Conservation (phyloP, 2,113 vertebrate genomes). For the Pituophis catenifer region DNA sequence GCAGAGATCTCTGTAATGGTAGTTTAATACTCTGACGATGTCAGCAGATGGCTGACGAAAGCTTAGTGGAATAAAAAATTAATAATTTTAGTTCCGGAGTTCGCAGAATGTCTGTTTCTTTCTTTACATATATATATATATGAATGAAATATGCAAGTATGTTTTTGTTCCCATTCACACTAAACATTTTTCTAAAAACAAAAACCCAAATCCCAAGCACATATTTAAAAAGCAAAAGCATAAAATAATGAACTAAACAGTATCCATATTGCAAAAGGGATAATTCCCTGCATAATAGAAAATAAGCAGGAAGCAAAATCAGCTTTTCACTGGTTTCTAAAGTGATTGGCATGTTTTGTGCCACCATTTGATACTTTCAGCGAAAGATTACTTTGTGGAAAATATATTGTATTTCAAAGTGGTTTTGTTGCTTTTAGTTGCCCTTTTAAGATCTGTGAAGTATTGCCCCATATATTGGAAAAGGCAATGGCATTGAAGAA, state of each 20-base stretch:
- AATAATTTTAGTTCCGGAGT: too few species aligned
- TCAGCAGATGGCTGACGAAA: too few species aligned
- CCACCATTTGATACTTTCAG: background rate
- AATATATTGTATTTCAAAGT: background rate
- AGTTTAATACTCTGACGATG: too few species aligned
- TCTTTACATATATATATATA: too few species aligned
- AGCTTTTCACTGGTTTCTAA: background rate
- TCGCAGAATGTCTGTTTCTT: too few species aligned
- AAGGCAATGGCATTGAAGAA: background rate
- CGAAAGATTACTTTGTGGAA: background rate
- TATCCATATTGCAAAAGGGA: background rate
- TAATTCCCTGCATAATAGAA: background rate
- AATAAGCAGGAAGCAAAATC: background rate
- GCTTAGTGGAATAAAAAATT: too few species aligned
- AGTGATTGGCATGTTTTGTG: background rate
- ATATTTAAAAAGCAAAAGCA: background rate
- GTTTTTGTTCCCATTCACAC: background rate
- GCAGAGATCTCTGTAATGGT: too few species aligned
- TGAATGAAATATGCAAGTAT: background rate
- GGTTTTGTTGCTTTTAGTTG: background rate
- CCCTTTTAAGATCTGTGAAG: background rate
- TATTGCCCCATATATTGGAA: background rate
- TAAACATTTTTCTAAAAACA: background rate
- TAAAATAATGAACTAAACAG: background rate
- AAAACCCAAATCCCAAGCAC: background rate